Evolutionary conservation across 2,797 vertebrate species (phyloP), one percentile per base, ranked within the genome.

Genomic region (Neomorphus geoffroyi): DNA sequence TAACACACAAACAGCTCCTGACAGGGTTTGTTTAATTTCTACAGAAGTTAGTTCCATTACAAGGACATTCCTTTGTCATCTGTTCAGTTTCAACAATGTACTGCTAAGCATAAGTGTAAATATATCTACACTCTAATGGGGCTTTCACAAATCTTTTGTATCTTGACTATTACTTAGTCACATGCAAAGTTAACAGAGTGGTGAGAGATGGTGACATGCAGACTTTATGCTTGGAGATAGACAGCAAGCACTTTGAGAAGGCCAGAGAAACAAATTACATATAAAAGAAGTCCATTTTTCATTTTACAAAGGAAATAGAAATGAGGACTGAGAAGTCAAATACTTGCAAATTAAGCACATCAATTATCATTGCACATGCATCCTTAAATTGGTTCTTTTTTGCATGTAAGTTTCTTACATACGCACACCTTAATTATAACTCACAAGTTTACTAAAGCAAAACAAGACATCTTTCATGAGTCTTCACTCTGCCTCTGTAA

Each of bases 1-100:
- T n/a, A 58, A 41, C 15, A 2, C 0, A 0, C 27, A 56, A 71
- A 21, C 0, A 1, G 14, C 54, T 67, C 21, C 62, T 28, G 15
- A 53, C 30, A 35, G 80, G 7, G 60, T 61, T 58, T 71, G 48
- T 65, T 88, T 86, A 19, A 69, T 61, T 93, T 41, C 72, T 78
- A 27, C 46, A 51, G n/a, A 60, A 74, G 35, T 48, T 61, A 32
- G 48, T 60, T 84, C 35, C 28, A 32, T 45, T 41, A 35, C 67
- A 33, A 72, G 27, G 56, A 32, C 18, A 6, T 67, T 43, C 18
- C 66, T 62, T 71, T 85, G 51, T 74, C 71, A 53, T 60, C 21
- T 28, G 66, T n/a, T 67, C 41, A 65, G 23, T 66, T 90, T 71
- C 62, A 66, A 19, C 0, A 0, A 6, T 39, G 13, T 46, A 33